Evolutionary conservation across 2,113 vertebrate species (phyloP), one percentile per base, ranked within the genome.

Genomic region (Catharus fuscescens): DNA sequence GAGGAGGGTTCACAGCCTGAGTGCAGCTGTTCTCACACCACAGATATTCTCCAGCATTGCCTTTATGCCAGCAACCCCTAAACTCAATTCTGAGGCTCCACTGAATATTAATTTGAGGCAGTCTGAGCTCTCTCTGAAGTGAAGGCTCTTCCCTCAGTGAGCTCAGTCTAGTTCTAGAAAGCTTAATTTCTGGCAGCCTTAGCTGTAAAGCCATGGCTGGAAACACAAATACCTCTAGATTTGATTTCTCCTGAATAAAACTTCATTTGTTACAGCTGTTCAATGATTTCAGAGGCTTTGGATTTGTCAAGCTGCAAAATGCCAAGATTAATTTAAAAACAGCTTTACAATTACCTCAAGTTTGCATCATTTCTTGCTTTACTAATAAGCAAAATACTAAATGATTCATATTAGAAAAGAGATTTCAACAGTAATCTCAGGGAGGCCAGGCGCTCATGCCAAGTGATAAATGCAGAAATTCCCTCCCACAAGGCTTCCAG

Each of bases 1-100:
- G 34, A 82, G 74, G 81, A 92, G 83, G 71, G 92, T 66, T 94
- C 64, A 20, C 56, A 90, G 78, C 81, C 89, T 19, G 34, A 69
- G 71, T n/a, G 48, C 20, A 53, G 87, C 79, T 83, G 62, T 72
- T 91, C 71, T 82, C 74, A 60, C 2, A 45, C 47, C 56, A 18
- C 1, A 70, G 87, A 73, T 66, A 54, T 66, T 80, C 67, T 62
- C 47, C 79, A 15, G 71, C 38, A 26, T 32, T n/a, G 62, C 32
- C 71, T 80, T 50, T 56, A 62, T 36, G 66, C 62, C 71, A 90
- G 74, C 66, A 73, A 50, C n/a, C 59, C 70, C 81, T 28, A 29
- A 76, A 79, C 53, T 77, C 56, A 77, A 60, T 66, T 47, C 53
- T 47, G 59, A 81, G 72, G 56, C 65, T 78, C 53, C 2, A 3